A percentile compares a stretch with the other conserved stretches of the same genome.
These are phyloP conservation scores for Drosophila heteroneura DNA, from an alignment of 2,888 invertebrate genomes.

Conservation along the genomic window DNA sequence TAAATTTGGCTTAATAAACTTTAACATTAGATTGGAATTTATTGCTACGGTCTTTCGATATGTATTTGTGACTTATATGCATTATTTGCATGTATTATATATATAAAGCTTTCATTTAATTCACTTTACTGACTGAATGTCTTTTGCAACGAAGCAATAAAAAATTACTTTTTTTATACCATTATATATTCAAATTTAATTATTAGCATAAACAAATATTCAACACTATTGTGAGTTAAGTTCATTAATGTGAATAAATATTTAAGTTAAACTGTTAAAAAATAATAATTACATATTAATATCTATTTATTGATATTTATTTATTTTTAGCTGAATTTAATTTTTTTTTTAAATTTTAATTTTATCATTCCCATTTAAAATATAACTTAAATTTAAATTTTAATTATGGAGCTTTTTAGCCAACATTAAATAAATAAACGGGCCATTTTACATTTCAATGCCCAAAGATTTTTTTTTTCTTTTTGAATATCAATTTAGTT, in stretches of 20 bases:
- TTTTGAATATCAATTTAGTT: background rate
- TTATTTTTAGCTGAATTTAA: background rate
- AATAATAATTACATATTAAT: no score
- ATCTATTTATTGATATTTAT: background rate
- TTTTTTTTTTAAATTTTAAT: background rate
- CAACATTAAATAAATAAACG: background rate
- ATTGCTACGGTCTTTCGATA: background rate
- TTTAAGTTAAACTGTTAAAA: no score
- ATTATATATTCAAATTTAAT: background rate
- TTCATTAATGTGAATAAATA: background rate
- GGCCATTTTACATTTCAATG: background rate
- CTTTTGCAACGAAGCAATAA: background rate
- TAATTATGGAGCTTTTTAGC: background rate
- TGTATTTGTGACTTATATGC: background rate
- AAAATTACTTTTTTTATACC: background rate
- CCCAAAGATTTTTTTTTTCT: background rate
- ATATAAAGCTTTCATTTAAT: background rate
- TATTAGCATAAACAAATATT: background rate
- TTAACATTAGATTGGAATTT: background rate
- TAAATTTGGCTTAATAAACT: background rate
- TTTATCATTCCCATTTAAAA: background rate
- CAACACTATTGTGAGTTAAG: no score
- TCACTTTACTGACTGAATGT: background rate
- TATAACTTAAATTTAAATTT: background rate
- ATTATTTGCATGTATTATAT: background rate